A percentile compares a stretch with the other conserved stretches of the same genome.
These are phyloP conservation scores for Miichthys miiuy DNA, from an alignment of 2,797 vertebrate species.

Conservation along the genomic window DNA sequence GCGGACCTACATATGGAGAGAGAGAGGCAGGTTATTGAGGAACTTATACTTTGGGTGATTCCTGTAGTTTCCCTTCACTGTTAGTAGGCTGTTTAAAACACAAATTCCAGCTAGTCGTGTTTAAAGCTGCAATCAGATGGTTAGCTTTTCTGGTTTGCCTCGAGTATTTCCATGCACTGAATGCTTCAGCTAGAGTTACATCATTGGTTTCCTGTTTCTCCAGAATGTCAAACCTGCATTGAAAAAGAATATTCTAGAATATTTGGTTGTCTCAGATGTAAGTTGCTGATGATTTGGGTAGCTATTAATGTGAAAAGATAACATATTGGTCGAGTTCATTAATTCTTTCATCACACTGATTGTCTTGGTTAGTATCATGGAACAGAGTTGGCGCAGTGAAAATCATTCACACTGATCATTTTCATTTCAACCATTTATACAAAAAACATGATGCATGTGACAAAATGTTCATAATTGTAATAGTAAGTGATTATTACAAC, in stretches of 20 bases:
- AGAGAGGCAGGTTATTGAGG: slow-evolving; percentile 10
- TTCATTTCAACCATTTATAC: slow-evolving; percentile 22
- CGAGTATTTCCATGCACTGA: slow-evolving; percentile 16
- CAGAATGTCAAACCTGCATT: neutral
- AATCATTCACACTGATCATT: slow-evolving; percentile 45
- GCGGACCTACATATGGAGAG: slow-evolving; percentile 87
- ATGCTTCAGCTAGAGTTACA: slow-evolving; percentile 4
- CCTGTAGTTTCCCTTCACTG: neutral
- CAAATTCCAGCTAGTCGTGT: slow-evolving; percentile 2
- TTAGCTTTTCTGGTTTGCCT: slow-evolving; percentile 17
- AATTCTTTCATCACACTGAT: slow-evolving; percentile 9
- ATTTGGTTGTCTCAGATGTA: neutral
- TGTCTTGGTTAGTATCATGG: slow-evolving; percentile 39
- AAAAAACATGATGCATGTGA: slow-evolving; percentile 54
- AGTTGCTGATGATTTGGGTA: neutral
- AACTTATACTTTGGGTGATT: neutral
- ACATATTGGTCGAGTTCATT: slow-evolving; percentile 1
- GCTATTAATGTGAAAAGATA: neutral
- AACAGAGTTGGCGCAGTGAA: slow-evolving; percentile 21
- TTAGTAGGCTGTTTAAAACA: slow-evolving; percentile 35
- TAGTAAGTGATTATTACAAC: slow-evolving; percentile 55
- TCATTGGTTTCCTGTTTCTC: neutral
- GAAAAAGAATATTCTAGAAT: neutral
- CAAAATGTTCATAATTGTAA: slow-evolving; percentile 54
- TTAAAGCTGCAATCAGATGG: slow-evolving; percentile 8